Percentiles rank a stretch among this genome's conserved stretches.
phyloP scores from a whole-genome alignment of 2,797 vertebrate species.

The Telmatherina bonti region DNA sequence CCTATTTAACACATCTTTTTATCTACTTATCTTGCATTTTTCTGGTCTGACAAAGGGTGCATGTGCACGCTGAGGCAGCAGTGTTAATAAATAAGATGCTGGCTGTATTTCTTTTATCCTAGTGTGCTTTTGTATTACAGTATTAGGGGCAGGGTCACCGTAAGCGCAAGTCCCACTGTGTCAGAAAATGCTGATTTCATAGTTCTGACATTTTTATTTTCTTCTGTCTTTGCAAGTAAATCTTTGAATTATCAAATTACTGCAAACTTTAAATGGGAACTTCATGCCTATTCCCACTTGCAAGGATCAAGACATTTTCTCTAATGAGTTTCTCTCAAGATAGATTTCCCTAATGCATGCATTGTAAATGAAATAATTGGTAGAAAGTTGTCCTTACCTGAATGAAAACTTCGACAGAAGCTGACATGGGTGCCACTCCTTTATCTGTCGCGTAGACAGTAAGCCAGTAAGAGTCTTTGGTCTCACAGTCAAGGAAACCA shows the following conservation, averaged over 20 bases:
- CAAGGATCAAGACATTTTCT: not conserved
- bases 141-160: not conserved
- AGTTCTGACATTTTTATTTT: not conserved
- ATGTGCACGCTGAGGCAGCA: not conserved
- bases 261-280: too few relatives aligned
- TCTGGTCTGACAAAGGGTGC: not conserved
- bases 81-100: not conserved
- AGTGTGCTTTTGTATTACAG: not conserved
- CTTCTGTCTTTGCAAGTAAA: not conserved
- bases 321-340: not conserved
- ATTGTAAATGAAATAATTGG: not conserved
- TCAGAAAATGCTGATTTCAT: not conserved
- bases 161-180: not conserved
- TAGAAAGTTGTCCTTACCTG: slow-evolving; percentile 72
- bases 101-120: not conserved
- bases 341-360: slow-evolving; percentile 11
- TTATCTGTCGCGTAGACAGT: slow-evolving; percentile 91
- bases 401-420: slow-evolving; percentile 94
- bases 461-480: slow-evolving; percentile 93
- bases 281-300: not conserved
- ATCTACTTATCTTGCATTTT: not conserved
- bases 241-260: not conserved
- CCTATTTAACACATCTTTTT: not conserved
- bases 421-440: slow-evolving; percentile 89
- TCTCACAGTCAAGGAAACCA: slow-evolving; percentile 93